Evolutionary conservation across 2,888 invertebrate genomes (phyloP).

Genomic region (Tethea ocularis): DNA sequence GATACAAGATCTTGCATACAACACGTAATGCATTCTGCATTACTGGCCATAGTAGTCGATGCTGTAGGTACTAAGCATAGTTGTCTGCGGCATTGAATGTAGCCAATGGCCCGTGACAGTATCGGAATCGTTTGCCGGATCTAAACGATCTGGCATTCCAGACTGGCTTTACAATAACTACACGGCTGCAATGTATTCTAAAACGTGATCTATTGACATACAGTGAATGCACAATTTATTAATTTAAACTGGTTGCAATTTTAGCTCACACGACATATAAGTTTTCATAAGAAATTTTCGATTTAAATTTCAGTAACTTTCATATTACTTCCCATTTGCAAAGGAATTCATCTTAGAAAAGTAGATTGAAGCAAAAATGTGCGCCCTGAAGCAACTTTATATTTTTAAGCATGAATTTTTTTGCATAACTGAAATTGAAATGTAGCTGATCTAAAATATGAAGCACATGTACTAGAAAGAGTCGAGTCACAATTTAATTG

Average conservation of each 20-base stretch:
- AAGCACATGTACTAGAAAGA: constrained; percentile 11
- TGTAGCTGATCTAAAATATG: not conserved
- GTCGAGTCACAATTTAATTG: constrained; percentile 11
- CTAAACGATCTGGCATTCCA: constrained; percentile 24
- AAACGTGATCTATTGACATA: constrained; percentile 9
- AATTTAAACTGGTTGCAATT: not conserved
- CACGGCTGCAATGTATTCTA: constrained; percentile 11
- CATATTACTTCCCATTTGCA: not conserved
- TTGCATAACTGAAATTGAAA: not conserved
- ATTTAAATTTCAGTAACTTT: not conserved
- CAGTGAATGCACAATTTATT: constrained; percentile 3
- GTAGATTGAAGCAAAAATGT: too few relatives aligned
- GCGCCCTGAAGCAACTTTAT: not conserved
- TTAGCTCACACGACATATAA: not conserved
- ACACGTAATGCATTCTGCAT: constrained; percentile 12
- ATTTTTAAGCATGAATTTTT: not conserved
- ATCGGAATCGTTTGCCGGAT: constrained; percentile 34
- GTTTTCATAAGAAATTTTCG: not conserved
- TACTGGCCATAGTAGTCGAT: constrained; percentile 14
- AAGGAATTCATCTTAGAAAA: too few relatives aligned
- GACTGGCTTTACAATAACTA: constrained; percentile 16
- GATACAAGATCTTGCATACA: not conserved
- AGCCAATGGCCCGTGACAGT: constrained; percentile 60
- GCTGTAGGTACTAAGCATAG: constrained; percentile 11
- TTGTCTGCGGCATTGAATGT: constrained; percentile 58